Conservation (phyloP, 2,888 invertebrate species). For the Lasioglossum calceatum region DNA sequence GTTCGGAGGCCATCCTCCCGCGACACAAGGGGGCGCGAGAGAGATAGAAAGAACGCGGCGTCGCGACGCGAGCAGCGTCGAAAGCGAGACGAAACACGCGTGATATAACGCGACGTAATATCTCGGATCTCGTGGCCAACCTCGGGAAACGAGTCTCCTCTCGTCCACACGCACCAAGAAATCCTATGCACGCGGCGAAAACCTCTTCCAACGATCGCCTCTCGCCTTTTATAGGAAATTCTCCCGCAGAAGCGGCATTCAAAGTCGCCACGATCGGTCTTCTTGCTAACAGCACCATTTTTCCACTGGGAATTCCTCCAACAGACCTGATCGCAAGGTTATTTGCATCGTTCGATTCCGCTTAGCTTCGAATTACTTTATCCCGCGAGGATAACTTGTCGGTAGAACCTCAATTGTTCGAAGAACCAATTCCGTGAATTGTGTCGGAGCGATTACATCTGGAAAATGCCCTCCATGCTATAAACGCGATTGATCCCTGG, state of each 20-base stretch:
- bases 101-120: conserved; percentile 62
- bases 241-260: background rate
- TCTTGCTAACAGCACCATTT: conserved; percentile 1
- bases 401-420: no score
- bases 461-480: no score
- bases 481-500: no score
- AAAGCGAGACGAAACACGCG: conserved; percentile 16
- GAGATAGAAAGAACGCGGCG: conserved; percentile 31
- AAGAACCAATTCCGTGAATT: no score
- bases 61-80: background rate
- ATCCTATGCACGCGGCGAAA: background rate
- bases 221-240: background rate
- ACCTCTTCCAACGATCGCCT: background rate
- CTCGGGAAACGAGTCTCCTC: conserved; percentile 20
- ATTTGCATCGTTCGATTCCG: background rate
- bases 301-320: background rate
- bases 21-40: conserved; percentile 8
- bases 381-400: background rate
- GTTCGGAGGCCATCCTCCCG: conserved; percentile 30
- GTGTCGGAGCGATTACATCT: no score
- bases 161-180: background rate
- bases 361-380: background rate
- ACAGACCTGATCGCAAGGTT: background rate
- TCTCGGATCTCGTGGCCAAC: conserved; percentile 34
- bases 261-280: background rate